Percentiles rank a stretch among this genome's conserved stretches.
Evolutionary conservation across 92 coral and sea anemone species (phyloP).

Genomic region (Parazoanthus swiftii): DNA sequence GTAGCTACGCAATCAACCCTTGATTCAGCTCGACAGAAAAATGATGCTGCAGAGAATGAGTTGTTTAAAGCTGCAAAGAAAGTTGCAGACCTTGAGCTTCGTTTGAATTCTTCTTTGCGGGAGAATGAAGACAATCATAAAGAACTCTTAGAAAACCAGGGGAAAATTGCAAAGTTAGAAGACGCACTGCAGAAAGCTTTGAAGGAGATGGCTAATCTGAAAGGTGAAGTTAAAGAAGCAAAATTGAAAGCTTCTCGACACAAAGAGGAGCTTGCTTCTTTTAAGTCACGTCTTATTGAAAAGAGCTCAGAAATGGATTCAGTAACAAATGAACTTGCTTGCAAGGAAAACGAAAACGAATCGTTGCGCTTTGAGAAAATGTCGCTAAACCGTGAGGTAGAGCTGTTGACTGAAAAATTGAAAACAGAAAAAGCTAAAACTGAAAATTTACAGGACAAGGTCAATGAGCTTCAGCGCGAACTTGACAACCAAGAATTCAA

Average conservation of each 20-base stretch:
- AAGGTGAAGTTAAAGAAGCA: slow-evolving; percentile 63
- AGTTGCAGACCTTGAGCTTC: slow-evolving; percentile 69
- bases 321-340: slow-evolving; percentile 52
- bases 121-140: slow-evolving; percentile 72
- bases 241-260: slow-evolving; percentile 54
- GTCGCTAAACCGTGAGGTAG: slow-evolving; percentile 55
- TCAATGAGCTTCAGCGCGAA: slow-evolving; percentile 56
- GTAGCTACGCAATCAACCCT: slow-evolving; percentile 55
- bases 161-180: slow-evolving; percentile 52
- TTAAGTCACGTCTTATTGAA: slow-evolving; percentile 63
- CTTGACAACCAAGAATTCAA: slow-evolving; percentile 61
- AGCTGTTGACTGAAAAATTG: slow-evolving; percentile 46
- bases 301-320: slow-evolving; percentile 54
- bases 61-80: slow-evolving; percentile 70
- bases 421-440: slow-evolving; percentile 57
- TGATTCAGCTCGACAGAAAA: slow-evolving; percentile 69
- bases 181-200: slow-evolving; percentile 59
- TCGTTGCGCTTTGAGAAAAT: slow-evolving; percentile 55
- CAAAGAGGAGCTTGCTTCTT: slow-evolving; percentile 58
- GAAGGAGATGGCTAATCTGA: slow-evolving; percentile 62
- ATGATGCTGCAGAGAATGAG: slow-evolving; percentile 68
- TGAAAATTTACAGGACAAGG: slow-evolving; percentile 51
- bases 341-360: slow-evolving; percentile 57
- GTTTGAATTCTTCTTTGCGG: slow-evolving; percentile 59
- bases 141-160: slow-evolving; percentile 70